Evolutionary conservation across 2,113 vertebrate genomes (phyloP).

Genomic region (Apeltes quadracus): DNA sequence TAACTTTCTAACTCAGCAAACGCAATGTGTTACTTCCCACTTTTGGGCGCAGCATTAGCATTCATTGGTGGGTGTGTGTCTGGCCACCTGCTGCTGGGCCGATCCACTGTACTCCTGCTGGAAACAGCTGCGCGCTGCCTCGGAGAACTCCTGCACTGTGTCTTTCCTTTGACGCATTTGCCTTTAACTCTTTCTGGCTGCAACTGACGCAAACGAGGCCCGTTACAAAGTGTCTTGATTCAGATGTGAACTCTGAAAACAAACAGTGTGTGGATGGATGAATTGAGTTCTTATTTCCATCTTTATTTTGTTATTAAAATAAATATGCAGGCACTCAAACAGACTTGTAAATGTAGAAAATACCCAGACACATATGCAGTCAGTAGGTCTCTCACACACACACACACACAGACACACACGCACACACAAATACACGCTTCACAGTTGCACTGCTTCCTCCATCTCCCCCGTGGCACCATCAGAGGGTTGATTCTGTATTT

Average conservation of each 20-base stretch:
- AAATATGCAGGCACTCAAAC: conserved; percentile 8
- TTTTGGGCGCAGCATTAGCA: background rate
- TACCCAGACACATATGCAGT: conserved; percentile 1
- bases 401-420: conserved; percentile 14
- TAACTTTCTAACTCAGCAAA: background rate
- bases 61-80: background rate
- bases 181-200: conserved; percentile 5
- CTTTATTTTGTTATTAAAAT: conserved; percentile 25
- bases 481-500: conserved; percentile 46
- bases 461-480: conserved; percentile 42
- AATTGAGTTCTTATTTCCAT: conserved; percentile 33
- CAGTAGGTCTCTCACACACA: conserved; percentile 3
- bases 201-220: background rate
- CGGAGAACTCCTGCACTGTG: background rate
- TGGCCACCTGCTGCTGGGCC: background rate
- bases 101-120: background rate
- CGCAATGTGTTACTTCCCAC: background rate
- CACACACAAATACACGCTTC: conserved; percentile 11
- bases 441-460: conserved; percentile 10
- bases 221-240: conserved; percentile 5
- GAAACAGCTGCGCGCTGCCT: background rate
- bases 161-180: conserved; percentile 1
- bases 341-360: conserved; percentile 4
- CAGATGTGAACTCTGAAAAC: conserved; percentile 27
- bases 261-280: conserved; percentile 7